Conservation (phyloP, 2,888 invertebrate genomes). For the Plebejus melissa region DNA sequence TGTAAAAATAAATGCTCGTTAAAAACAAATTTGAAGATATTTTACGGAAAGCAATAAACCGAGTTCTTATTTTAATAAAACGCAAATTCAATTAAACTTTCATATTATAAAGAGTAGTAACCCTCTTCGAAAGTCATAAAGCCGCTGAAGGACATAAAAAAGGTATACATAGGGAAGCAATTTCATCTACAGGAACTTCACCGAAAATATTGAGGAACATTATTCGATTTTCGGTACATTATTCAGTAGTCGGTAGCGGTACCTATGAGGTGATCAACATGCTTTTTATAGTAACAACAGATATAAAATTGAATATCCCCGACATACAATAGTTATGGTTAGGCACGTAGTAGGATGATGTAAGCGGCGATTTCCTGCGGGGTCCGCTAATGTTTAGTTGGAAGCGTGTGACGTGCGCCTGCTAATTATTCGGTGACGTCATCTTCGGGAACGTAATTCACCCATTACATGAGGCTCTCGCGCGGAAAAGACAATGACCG, state of each 20-base stretch:
- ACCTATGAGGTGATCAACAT: slow-evolving; percentile 19
- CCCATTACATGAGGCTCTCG: slow-evolving; percentile 70
- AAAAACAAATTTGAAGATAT: not conserved
- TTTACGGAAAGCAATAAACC: not conserved
- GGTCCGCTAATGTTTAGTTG: slow-evolving; percentile 49
- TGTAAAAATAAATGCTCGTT: not conserved
- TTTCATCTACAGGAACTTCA: not conserved
- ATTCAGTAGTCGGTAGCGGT: not conserved
- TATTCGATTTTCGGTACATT: not conserved
- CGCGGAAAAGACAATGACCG: slow-evolving; percentile 77
- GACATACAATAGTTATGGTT: slow-evolving; percentile 50
- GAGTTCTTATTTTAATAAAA: not conserved
- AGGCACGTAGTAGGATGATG: slow-evolving; percentile 63
- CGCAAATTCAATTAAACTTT: not conserved
- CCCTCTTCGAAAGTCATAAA: not conserved
- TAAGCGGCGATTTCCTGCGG: slow-evolving; percentile 71
- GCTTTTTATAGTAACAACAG: slow-evolving; percentile 33
- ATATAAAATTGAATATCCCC: slow-evolving; percentile 29
- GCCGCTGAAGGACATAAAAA: not conserved
- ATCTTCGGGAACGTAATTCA: slow-evolving; percentile 56
- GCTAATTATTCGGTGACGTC: slow-evolving; percentile 74
- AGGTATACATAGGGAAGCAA: not conserved
- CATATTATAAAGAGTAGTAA: slow-evolving; percentile 1
- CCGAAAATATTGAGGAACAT: not conserved
- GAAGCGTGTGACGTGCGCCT: slow-evolving; percentile 53